Conservation (phyloP, 2,888 invertebrate genomes). For the Hydrotaea cyrtoneurina region DNA sequence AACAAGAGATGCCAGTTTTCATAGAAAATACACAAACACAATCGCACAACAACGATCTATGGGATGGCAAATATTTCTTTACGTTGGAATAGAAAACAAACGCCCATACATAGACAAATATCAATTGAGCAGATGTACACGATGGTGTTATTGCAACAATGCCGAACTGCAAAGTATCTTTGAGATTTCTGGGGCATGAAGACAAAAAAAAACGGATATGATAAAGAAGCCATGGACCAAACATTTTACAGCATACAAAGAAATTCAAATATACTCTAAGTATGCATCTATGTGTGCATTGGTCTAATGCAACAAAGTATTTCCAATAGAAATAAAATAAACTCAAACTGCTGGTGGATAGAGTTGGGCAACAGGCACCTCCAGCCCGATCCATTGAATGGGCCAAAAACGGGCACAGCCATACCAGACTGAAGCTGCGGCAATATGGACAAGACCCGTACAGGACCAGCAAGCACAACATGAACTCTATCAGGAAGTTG, state of each 20-base stretch:
- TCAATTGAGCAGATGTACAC: neutral
- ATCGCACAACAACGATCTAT: neutral
- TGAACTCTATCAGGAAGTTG: neutral
- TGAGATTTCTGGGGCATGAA: neutral
- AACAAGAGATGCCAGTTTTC: neutral
- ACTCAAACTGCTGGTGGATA: conserved; percentile 2
- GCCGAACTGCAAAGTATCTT: neutral
- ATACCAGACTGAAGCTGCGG: neutral
- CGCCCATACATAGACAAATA: neutral
- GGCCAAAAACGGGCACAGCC: no score
- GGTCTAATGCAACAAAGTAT: conserved; percentile 20
- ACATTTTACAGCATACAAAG: neutral
- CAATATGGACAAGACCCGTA: neutral
- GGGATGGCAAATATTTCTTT: neutral
- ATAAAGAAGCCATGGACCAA: conserved; percentile 13
- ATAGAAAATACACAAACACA: neutral
- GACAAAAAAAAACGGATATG: neutral
- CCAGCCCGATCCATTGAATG: no score
- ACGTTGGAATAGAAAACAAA: neutral
- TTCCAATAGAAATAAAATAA: conserved; percentile 18
- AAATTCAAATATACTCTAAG: neutral
- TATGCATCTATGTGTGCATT: neutral
- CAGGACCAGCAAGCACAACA: neutral
- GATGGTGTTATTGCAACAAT: neutral
- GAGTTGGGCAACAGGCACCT: neutral